Conservation (phyloP, 1,140 invertebrate species). For the Sitobion miscanthi region DNA sequence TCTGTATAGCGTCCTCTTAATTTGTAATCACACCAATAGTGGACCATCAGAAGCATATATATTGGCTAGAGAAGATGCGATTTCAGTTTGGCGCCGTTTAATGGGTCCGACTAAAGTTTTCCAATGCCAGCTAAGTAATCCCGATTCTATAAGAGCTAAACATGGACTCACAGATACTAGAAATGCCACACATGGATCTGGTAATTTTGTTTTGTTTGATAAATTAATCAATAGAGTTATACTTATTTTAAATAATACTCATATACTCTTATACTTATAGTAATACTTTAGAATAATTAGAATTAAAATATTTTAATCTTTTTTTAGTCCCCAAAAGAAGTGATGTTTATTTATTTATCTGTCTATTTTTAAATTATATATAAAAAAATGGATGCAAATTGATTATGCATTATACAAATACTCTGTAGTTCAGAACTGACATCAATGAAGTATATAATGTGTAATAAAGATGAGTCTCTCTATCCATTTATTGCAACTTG, state of each 20-base stretch:
- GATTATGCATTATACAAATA: too few species aligned
- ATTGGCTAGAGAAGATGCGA: conserved; percentile 76
- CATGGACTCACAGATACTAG: conserved; percentile 91
- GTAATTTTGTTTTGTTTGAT: conserved; percentile 63
- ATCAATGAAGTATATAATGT: too few species aligned
- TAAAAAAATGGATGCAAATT: too few species aligned
- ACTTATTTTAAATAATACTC: background rate
- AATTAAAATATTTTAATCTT: background rate
- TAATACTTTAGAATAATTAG: background rate
- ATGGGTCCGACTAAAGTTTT: conserved; percentile 90
- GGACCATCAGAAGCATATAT: conserved; percentile 81
- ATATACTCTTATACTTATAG: background rate
- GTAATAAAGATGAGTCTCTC: too few species aligned
- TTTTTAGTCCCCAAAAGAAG: too few species aligned
- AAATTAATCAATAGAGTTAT: background rate
- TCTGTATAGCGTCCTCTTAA: background rate
- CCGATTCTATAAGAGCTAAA: conserved; percentile 77
- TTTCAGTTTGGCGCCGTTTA: conserved; percentile 78
- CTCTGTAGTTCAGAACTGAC: too few species aligned
- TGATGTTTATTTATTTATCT: too few species aligned
- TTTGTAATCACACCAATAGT: conserved; percentile 66
- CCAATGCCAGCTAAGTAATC: conserved; percentile 78
- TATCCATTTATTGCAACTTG: too few species aligned
- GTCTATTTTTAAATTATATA: too few species aligned
- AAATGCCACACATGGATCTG: conserved; percentile 91